Evolutionary conservation across 30 jellyfish, hydroid and myxozoan genomes (phyloP), one percentile per base, ranked within the genome.

Genomic region (Calvadosia cruxmelitensis): DNA sequence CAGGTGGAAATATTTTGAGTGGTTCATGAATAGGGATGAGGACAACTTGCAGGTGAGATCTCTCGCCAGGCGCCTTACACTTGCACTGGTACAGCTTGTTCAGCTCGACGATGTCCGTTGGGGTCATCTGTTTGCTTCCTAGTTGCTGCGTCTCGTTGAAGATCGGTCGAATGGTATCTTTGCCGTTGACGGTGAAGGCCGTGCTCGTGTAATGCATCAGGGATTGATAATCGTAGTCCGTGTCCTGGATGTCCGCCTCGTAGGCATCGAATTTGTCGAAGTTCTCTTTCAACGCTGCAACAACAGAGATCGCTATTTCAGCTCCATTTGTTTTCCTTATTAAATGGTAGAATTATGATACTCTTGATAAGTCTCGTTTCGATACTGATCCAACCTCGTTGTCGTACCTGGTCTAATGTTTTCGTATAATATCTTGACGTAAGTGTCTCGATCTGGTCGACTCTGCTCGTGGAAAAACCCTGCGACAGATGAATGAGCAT

Each of bases 381-480:
- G n/a, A n/a, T n/a, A n/a, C n/a, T n/a, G n/a, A n/a, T n/a, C n/a
- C n/a, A n/a, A n/a, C n/a, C n/a, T n/a, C n/a, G n/a, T n/a, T n/a
- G n/a, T n/a, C n/a, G 50, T 57, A 73, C 84, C 42, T 20, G 36
- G 29, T 5, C 30, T 13, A 27, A 73, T 68, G 16, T 64, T 73
- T 25, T 34, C 89, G 27, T 50, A 69, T 28, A 27, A 48, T 1
- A 85, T 78, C 0, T 81, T 77, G 33, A 85, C 85, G 66, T 33
- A 85, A 50, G 82, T 66, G 73, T 85, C 88, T 1, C 95, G 76
- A 50, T 85, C 95, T 5, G 79, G 83, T 27, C 95, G 91, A 16
- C 89, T 49, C 64, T 85, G 95, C 68, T 85, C 95, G 72, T 85
- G 95, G 71, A 33, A 67, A 50, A 85, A 85, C 7, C 95, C 95